Conservation (phyloP, 2,888 invertebrate genomes). For the Nomada hirtipes region DNA sequence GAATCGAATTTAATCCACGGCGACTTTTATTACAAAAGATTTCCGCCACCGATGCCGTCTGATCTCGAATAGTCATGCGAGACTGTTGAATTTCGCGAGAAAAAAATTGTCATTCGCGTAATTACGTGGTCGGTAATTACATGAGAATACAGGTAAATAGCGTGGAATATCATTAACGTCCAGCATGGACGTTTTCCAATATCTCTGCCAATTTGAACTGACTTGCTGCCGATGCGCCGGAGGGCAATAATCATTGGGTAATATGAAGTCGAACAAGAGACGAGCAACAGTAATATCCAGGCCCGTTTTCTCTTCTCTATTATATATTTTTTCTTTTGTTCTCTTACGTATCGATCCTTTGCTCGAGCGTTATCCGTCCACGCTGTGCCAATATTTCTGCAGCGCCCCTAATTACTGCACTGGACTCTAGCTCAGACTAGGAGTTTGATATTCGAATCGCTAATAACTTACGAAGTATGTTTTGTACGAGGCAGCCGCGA, state of each 20-base stretch:
- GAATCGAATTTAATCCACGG: conserved; percentile 49
- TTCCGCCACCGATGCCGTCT: no score
- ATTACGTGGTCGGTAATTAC: conserved; percentile 11
- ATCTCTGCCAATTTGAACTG: conserved; percentile 17
- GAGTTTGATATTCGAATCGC: conserved; percentile 60
- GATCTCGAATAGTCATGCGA: conserved; percentile 10
- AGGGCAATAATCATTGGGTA: conserved; percentile 42
- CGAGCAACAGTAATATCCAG: conserved; percentile 33
- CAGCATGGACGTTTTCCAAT: conserved; percentile 27
- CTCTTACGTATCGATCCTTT: conserved; percentile 36
- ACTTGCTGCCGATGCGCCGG: background rate
- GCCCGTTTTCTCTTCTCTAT: conserved; percentile 33
- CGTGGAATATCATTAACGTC: conserved; percentile 24
- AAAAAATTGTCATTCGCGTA: background rate
- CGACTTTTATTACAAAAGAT: background rate
- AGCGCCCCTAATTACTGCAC: background rate
- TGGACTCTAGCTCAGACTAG: conserved; percentile 11
- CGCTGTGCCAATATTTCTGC: conserved; percentile 52
- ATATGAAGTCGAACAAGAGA: conserved; percentile 36
- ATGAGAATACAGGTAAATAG: background rate
- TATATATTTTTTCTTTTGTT: conserved; percentile 6
- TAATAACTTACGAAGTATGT: conserved; percentile 58
- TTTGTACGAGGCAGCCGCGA: conserved; percentile 30
- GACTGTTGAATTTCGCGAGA: background rate
- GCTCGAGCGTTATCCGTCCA: conserved; percentile 34